Percentiles rank a stretch among this genome's conserved stretches.
These are phyloP conservation scores for Microtus richardsoni DNA, from an alignment of 2,113 vertebrate species.

Conservation along the genomic window DNA sequence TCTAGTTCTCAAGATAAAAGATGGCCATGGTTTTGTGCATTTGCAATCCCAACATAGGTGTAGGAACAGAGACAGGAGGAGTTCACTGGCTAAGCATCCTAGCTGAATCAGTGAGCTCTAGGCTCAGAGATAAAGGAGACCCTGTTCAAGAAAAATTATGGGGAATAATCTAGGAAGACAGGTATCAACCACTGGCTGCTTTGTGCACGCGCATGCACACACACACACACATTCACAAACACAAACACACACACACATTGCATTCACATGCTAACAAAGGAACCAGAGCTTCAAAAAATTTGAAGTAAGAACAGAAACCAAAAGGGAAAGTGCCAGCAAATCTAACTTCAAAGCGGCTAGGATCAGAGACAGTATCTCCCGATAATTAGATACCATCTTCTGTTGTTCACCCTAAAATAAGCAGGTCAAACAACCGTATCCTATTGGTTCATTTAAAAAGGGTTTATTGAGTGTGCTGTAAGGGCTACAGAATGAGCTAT, in stretches of 20 bases:
- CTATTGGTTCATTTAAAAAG: neutral
- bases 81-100: neutral
- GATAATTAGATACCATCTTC: neutral
- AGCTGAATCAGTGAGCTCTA: neutral
- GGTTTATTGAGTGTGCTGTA: neutral
- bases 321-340: neutral
- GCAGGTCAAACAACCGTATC: neutral
- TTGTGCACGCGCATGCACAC: fast-evolving
- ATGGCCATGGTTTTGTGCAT: too few species aligned
- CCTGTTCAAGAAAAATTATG: neutral
- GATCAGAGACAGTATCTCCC: neutral
- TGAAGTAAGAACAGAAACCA: neutral
- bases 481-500: neutral
- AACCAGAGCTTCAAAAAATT: neutral
- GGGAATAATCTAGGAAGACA: neutral
- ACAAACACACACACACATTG: neutral
- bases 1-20: neutral
- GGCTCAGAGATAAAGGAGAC: neutral
- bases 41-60: neutral
- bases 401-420: neutral
- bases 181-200: neutral
- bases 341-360: neutral
- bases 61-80: neutral
- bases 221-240: neutral
- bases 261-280: neutral